Conservation (phyloP, 2,888 invertebrate genomes). For the Troilus luridus region DNA sequence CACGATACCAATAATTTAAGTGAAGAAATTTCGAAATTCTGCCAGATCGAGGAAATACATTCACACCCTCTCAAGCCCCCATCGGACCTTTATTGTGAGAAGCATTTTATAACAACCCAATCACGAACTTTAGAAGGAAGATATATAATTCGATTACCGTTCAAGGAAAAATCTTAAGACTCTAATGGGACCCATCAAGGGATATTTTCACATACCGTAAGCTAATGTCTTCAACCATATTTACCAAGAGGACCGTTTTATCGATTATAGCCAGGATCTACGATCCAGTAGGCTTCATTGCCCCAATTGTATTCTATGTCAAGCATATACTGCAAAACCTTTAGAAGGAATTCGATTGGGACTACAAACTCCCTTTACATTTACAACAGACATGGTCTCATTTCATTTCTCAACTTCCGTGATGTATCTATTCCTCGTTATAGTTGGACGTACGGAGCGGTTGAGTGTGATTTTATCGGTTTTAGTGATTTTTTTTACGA, state of each 20-base stretch:
- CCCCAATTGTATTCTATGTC: no score
- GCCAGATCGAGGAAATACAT: no score
- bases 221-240: not conserved
- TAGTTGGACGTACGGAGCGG: not conserved
- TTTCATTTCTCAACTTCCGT: not conserved
- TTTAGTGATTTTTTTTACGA: not conserved
- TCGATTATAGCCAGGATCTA: not conserved
- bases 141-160: no score
- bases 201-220: constrained; percentile 17
- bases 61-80: no score
- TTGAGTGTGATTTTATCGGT: not conserved
- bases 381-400: not conserved
- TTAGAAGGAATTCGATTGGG: constrained; percentile 1
- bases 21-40: no score
- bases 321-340: not conserved
- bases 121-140: no score
- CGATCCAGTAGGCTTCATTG: not conserved
- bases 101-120: no score
- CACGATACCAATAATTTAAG: no score
- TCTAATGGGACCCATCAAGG: no score
- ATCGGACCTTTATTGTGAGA: no score
- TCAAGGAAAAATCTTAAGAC: not conserved
- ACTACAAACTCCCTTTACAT: not conserved
- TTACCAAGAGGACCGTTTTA: no score
- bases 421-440: not conserved